Percentiles rank a stretch among this genome's conserved stretches.
phyloP scores from a whole-genome alignment of 2,113 vertebrate species.

The Piaya cayana region DNA sequence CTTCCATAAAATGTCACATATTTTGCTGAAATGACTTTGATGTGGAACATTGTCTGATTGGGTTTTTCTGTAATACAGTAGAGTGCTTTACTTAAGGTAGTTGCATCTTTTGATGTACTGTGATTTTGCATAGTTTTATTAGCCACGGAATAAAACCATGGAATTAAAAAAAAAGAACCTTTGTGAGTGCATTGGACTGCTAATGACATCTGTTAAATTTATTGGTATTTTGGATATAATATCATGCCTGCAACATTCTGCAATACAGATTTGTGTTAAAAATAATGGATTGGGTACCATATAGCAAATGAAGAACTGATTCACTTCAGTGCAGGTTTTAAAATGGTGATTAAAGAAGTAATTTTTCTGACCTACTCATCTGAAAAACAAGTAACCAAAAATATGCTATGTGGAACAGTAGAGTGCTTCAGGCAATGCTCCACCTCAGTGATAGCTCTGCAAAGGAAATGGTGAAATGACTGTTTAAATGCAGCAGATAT shows the following conservation, averaged over 20 bases:
- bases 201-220: neutral
- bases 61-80: neutral
- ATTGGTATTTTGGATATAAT: neutral
- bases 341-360: neutral
- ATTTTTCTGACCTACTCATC: neutral
- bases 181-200: neutral
- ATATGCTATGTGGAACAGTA: neutral
- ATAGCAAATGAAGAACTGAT: neutral
- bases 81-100: neutral
- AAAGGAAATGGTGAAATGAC: neutral
- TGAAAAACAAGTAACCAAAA: neutral
- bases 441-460: neutral
- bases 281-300: neutral
- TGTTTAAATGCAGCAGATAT: neutral
- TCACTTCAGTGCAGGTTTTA: neutral
- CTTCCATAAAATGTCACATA: neutral
- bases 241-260: neutral
- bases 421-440: neutral
- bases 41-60: neutral
- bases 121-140: constrained; percentile 29
- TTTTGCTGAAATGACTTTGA: neutral
- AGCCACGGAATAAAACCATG: neutral
- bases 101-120: constrained; percentile 3
- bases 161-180: neutral
- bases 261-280: neutral